phyloP scores from a whole-genome alignment of 2,888 invertebrate genomes.

The Uloborus plumipes region DNA sequence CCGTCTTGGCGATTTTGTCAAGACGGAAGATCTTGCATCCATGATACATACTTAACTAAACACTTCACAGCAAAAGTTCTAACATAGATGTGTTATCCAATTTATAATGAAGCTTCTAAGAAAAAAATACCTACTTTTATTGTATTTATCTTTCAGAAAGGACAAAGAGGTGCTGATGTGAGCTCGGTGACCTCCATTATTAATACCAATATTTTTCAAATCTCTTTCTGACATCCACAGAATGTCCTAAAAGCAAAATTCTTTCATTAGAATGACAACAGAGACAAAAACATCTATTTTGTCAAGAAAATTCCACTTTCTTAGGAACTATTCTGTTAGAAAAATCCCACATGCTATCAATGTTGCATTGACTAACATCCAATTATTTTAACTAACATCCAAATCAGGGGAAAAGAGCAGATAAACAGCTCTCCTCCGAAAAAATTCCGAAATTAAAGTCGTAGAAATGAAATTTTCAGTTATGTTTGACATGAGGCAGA shows the following conservation, averaged over 20 bases:
- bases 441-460: too few species aligned
- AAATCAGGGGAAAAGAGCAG: too few species aligned
- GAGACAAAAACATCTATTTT: too few species aligned
- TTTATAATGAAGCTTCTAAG: background rate
- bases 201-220: slow-evolving; percentile 77
- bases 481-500: too few species aligned
- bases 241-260: slow-evolving; percentile 72
- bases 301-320: too few species aligned
- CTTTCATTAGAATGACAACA: background rate
- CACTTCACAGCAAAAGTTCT: too few species aligned
- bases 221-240: slow-evolving; percentile 76
- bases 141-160: slow-evolving; percentile 77
- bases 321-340: background rate
- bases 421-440: too few species aligned
- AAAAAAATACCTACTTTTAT: slow-evolving; percentile 72
- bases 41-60: too few species aligned
- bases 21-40: too few species aligned
- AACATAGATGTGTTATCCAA: background rate
- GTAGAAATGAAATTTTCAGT: too few species aligned
- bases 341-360: background rate
- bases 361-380: background rate
- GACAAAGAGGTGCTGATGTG: slow-evolving; percentile 78
- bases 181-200: slow-evolving; percentile 78
- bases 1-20: too few species aligned
- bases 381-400: too few species aligned